Evolutionary conservation across 2,797 vertebrate species (phyloP), one percentile per base, ranked within the genome.

Genomic region (Adrianichthys oophorus): DNA sequence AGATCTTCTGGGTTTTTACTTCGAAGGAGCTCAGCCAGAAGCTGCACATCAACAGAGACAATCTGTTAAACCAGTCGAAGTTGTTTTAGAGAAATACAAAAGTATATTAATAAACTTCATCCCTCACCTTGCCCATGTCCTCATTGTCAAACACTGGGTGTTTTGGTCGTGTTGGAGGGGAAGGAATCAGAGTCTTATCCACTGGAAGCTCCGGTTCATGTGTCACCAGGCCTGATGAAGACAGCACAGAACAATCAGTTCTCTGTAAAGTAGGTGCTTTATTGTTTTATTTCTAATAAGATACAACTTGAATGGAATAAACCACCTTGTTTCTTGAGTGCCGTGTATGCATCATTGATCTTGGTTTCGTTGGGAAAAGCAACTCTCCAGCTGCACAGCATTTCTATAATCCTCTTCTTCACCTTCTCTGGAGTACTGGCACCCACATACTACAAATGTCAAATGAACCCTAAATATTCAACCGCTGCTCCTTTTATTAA

Each of bases 1-100:
- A 99, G 93, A 70, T 99, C 97, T 65, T 97, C 97, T 37, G 96
- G 97, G 72, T 99, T 98, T 90, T 98, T 98, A 89, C 97, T 99
- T 65, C 95, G 94, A 41, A 98, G 89, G 49, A 99, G 90, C 81
- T 94, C 96, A 63, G 96, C 95, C 69, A 99, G 91, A 59, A 98
- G 87, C 97, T 98, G 70, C 49, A 89, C 23, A 75, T 18, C 71
- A 32, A 70, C 4, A 70, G 1, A 70, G 13, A 53, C 46, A 65
- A n/a, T 37, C 32, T 37, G 32, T 12, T 37, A 12, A 10, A 12
- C 13, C 32, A 37, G 10, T 10, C 32, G 10, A 13, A 37, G 8
- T 37, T 37, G 32, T 37, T 12, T 10, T 37, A 37, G 32, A 12
- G 2, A 37, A 37, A 3, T 37, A 26, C 26, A 37, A 37, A 37